Evolutionary conservation across 2,888 invertebrate species (phyloP), one percentile per base, ranked within the genome.

Genomic region (Meta bourneti): DNA sequence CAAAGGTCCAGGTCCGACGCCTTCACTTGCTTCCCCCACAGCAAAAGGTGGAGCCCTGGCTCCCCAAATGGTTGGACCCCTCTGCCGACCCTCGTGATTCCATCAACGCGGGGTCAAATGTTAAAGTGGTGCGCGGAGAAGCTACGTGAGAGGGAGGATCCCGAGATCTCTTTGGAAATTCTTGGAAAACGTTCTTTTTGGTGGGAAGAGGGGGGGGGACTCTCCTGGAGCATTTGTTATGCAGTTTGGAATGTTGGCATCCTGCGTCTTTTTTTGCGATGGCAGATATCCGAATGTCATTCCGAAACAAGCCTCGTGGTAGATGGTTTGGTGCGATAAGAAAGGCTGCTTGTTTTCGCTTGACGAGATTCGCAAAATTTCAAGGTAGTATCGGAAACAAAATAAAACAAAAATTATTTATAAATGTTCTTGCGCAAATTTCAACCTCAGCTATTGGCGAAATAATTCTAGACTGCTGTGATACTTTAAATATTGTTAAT

Each of bases 71-170:
- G 75, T 34, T 54, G 61, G 74, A 20, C 48, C 84, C 81, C 19
- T 51, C 81, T 69, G 8, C 19, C 49, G 54, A n/a, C 49, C 48
- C 69, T 78, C 20, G n/a, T 16, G 75, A 19, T 74, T 88, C 80
- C 81, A 80, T 88, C 74, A 80, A 34, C 51, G 48, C 54, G 78
- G 51, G 83, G 83, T 83, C 89, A 89, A 79, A 89, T 78, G 78
- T 84, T 79, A 79, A 71, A 54, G 78, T 83, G 78, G 82, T 83
- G 51, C 54, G 9, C 75, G 19, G 83, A 34, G 34, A 34, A 34
- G 34, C 1, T 34, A 34, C 34, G 34, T n/a, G 48, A 81, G 81
- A 20, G 81, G 34, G 19, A 6, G 54, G 54, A 19, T 9, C 51
- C 72, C 6, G 80, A 13, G 19, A 20, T 71, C 11, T 6, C 49